phyloP scores from a whole-genome alignment of 1,140 invertebrate species.

The Frieseomelitta varia region DNA sequence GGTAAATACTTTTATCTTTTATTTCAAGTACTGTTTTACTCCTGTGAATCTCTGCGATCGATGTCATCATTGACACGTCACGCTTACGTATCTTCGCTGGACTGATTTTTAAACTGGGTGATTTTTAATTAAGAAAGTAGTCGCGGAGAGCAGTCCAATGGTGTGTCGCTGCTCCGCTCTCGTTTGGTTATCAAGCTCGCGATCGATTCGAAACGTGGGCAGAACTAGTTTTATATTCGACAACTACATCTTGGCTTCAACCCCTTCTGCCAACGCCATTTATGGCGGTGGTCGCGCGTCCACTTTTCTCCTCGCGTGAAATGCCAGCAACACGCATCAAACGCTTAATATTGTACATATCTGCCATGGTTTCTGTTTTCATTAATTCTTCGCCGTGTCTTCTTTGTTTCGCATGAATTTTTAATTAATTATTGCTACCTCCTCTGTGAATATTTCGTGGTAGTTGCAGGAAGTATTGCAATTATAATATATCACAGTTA shows the following conservation, averaged over 20 bases:
- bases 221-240: conserved; percentile 42
- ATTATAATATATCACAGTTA: too few relatives aligned
- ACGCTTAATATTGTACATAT: too few relatives aligned
- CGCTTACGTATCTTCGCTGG: conserved; percentile 34
- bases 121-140: conserved; percentile 67
- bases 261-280: conserved; percentile 11
- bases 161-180: neutral
- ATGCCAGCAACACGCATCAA: too few relatives aligned
- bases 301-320: neutral
- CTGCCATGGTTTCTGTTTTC: too few relatives aligned
- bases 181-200: conserved; percentile 58
- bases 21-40: too few relatives aligned
- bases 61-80: conserved; percentile 56
- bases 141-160: neutral
- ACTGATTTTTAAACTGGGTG: conserved; percentile 27
- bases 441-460: too few relatives aligned
- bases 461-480: too few relatives aligned
- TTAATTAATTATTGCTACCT: too few relatives aligned
- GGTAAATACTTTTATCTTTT: too few relatives aligned
- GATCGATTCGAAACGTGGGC: conserved; percentile 47
- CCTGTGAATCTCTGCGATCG: conserved; percentile 53
- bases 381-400: too few relatives aligned
- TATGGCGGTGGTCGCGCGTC: neutral
- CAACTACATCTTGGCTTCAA: conserved; percentile 26
- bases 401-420: too few relatives aligned